These are phyloP conservation scores for Lasioglossum vierecki DNA, from an alignment of 2,888 invertebrate species.

Conservation along the genomic window DNA sequence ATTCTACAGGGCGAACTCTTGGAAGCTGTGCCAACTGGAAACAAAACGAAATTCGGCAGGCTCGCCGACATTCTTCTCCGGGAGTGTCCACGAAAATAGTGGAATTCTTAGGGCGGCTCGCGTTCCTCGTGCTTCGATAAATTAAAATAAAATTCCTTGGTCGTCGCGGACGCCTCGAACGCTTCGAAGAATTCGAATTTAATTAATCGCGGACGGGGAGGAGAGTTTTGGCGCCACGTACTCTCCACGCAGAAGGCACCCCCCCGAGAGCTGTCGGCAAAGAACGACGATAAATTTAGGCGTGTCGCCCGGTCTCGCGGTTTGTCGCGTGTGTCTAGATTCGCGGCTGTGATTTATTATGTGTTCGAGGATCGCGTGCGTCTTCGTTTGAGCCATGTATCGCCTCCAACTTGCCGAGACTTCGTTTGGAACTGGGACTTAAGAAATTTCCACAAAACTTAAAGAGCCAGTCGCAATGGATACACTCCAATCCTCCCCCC, in stretches of 20 bases:
- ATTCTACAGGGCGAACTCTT: not conserved
- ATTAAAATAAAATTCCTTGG: slow-evolving; percentile 32
- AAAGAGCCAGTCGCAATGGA: not conserved
- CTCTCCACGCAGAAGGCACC: slow-evolving; percentile 19
- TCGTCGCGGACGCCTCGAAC: slow-evolving; percentile 2
- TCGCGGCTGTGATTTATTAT: slow-evolving; percentile 65
- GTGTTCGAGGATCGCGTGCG: slow-evolving; percentile 61
- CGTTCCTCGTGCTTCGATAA: slow-evolving; percentile 15
- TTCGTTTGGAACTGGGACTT: slow-evolving; percentile 27
- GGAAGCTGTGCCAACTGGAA: not conserved
- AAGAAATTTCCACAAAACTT: slow-evolving; percentile 36
- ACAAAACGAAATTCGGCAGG: not conserved
- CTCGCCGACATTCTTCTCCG: not conserved
- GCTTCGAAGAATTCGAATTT: slow-evolving; percentile 32
- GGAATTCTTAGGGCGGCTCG: not conserved
- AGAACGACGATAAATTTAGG: slow-evolving; percentile 66
- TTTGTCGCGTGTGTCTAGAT: slow-evolving; percentile 63
- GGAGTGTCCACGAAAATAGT: slow-evolving; percentile 2
- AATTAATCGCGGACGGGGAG: slow-evolving; percentile 39
- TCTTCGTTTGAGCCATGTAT: slow-evolving; percentile 48
- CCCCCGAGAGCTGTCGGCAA: slow-evolving; percentile 43
- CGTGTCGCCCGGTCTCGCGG: slow-evolving; percentile 52
- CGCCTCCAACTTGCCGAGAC: slow-evolving; percentile 27
- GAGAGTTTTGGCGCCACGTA: slow-evolving; percentile 52
- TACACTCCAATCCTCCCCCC: not conserved